Base-by-base conservation (phyloP, 2,797 vertebrate genomes). In the Chaetodon trifasciatus region DNA sequence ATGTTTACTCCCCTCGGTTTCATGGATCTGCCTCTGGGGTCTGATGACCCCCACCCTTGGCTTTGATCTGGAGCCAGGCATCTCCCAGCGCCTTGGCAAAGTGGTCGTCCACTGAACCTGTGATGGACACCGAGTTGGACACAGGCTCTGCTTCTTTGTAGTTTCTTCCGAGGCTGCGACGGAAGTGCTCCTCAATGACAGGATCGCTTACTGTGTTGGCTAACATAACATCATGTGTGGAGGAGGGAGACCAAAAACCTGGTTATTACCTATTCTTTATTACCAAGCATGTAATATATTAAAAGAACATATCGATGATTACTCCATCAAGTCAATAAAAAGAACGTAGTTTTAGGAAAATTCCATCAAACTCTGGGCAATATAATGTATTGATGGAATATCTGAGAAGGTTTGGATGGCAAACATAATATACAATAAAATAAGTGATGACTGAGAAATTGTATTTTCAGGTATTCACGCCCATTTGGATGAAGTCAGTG, bases 131-230 rank as follows among this genome's bases (percentile, higher is more conserved):
- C 0, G 97, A 97, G 94, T 97, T 97, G 75, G 97, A 95, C 62
- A 96, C 97, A 0, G 96, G 95, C 91, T 98, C 97, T 0, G 97
- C 95, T 85, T 99, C 97, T 93, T 96, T 97, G 95, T 99, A 99
- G 89, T 98, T 98, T 94, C 97, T 97, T 67, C 98, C 98, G 7
- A 99, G 96, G 95, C 98, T 99, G 80, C 98, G 95, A 63, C 98
- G 98, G 95, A 99, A 99, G 92, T 99, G 98, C 89, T 99, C 98
- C 80, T 99, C 98, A 67, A 99, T 98, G 93, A 99, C 98, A 0
- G 98, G 97, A 87, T 99, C 98, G 0, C 97, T 98, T 28, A 96
- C 93, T 3, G 96, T 57, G 81, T 95, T 94, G 15, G 96, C 97
- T 97, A 76, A 0, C 79, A 88, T 21, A 78, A 42, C 4, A 60